These are phyloP conservation scores for Ranitomeya imitator DNA, from an alignment of 2,113 vertebrate genomes.

Conservation along the genomic window DNA sequence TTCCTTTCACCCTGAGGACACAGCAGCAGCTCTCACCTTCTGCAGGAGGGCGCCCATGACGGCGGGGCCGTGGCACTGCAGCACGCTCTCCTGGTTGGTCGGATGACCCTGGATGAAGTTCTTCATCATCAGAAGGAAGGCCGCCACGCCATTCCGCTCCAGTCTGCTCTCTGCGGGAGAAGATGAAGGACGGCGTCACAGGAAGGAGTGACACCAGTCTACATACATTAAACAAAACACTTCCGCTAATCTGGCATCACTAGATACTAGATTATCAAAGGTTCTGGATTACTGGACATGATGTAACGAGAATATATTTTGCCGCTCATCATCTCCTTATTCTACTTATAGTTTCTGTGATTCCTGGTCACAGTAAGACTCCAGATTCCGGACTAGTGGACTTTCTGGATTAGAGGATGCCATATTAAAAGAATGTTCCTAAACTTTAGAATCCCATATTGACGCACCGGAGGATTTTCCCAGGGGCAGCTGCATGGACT, in stretches of 20 bases:
- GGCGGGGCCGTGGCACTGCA: conserved; percentile 88
- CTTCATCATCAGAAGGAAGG: conserved; percentile 93
- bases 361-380: neutral
- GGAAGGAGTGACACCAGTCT: too few relatives aligned
- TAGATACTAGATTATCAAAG: neutral
- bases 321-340: neutral
- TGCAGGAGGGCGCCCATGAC: conserved; percentile 88
- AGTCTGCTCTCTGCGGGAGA: conserved; percentile 79
- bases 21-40: conserved; percentile 74
- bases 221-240: too few relatives aligned
- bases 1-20: too few relatives aligned
- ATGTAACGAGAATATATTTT: too few relatives aligned
- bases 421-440: too few relatives aligned
- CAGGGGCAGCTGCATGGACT: conserved; percentile 84
- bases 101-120: conserved; percentile 85
- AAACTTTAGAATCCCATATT: neutral
- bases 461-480: conserved; percentile 83
- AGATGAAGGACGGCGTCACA: neutral
- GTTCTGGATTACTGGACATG: neutral
- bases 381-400: neutral
- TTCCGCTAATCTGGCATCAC: neutral
- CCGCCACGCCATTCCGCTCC: conserved; percentile 87
- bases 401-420: neutral
- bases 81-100: conserved; percentile 91
- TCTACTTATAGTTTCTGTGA: too few relatives aligned